Base-by-base conservation (phyloP, 1,140 invertebrate species). In the Zaprionus davidi region DNA sequence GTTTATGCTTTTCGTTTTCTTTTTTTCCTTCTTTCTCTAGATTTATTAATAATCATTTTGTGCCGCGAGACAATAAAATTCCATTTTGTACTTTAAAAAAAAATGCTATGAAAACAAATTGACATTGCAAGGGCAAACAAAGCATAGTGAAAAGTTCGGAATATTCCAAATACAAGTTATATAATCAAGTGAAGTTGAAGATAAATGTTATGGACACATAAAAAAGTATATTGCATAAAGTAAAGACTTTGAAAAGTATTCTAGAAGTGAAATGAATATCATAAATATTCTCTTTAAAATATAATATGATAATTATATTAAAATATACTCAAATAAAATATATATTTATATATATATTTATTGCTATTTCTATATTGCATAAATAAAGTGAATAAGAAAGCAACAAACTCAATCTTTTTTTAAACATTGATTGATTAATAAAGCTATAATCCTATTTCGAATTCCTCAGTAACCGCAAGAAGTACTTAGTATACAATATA, bases 41-140 rank as follows among this genome's bases (percentile, higher is more conserved):
- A 46, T 46, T 46, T 46, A 46, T 46, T 46, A 46, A 46, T 46
- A 46, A 46, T 46, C 6, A 46, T 46, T 46, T 7, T 17, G 41
- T n/a, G 41, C n/a, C n/a, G 3, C 7, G 7, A 46, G 7, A 46
- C 41, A 46, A 46, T 46, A 17, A 46, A 46, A 46, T 46, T 46
- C 41, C 41, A 46, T 46, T 17, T 46, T 3, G 41, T 46, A 46
- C 41, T 17, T 44, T 13, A 36, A 44, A 44, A 44, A 15, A 44
- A 44, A 17, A 46, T 46, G n/a, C 17, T n/a, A 46, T 46, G 41
- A 46, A 46, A 46, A 46, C n/a, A 7, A 46, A 46, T 46, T 46
- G 41, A 46, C 41, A 46, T 46, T 46, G 41, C n/a, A 46, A 46
- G 41, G 41, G 41, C 41, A 46, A 46, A 46, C 9, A 46, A 3